A percentile compares a stretch with the other conserved stretches of the same genome.
Conservation (phyloP, 2,113 vertebrate genomes). For the Trichomycterus rosablanca region DNA sequence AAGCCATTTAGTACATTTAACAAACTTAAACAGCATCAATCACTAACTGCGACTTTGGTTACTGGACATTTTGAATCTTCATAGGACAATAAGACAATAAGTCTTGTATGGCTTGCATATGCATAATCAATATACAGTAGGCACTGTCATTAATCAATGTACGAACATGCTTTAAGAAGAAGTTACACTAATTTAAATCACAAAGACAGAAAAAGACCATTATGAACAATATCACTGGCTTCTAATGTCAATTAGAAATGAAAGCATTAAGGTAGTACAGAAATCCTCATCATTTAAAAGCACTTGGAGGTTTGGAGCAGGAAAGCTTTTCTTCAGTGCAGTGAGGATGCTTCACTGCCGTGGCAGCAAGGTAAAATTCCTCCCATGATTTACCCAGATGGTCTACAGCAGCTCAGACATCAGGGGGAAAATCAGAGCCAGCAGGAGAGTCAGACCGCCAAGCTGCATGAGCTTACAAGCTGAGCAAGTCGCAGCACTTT, state of each 20-base stretch:
- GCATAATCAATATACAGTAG: too few relatives aligned
- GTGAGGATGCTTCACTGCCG: not conserved
- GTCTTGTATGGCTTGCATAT: too few relatives aligned
- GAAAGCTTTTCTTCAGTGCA: constrained; percentile 12
- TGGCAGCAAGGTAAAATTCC: too few relatives aligned
- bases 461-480: constrained; percentile 60
- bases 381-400: constrained; percentile 33
- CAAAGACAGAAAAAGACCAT: not conserved
- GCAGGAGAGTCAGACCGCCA: constrained; percentile 52
- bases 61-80: too few relatives aligned
- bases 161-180: too few relatives aligned
- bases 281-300: constrained; percentile 8
- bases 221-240: not conserved
- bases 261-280: not conserved
- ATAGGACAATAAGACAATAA: too few relatives aligned
- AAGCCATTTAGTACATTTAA: too few relatives aligned
- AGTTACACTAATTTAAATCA: too few relatives aligned
- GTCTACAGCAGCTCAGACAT: constrained; percentile 56
- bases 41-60: too few relatives aligned
- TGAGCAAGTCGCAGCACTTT: constrained; percentile 55
- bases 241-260: too few relatives aligned
- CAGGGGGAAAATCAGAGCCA: constrained; percentile 56
- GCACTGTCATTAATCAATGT: too few relatives aligned
- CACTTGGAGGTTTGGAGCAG: constrained; percentile 10
- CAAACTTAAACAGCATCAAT: too few relatives aligned